Base-by-base conservation (phyloP, 2,797 vertebrate species). In the Podarcis siculus region DNA sequence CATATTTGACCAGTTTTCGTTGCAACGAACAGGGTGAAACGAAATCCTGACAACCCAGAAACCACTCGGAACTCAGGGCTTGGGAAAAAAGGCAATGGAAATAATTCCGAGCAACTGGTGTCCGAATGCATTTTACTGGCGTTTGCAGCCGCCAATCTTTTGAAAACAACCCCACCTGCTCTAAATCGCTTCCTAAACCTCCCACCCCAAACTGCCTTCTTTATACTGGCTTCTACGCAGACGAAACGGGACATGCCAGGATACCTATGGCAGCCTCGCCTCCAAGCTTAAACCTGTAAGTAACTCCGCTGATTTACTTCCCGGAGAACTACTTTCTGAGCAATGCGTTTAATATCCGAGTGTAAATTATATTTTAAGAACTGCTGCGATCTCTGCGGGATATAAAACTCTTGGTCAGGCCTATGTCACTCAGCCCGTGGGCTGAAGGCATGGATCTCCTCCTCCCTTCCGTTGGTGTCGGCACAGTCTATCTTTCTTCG, bases 1-100 rank as follows among this genome's bases (percentile, higher is more conserved):
- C 27, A 21, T 71, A 39, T 81, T 76, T 58, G 61, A n/a, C n/a
- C 35, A 30, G 64, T 37, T 93, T 92, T 92, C 86, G 12, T 55
- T 86, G 86, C 67, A 83, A 93, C 1, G 93, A 87, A 92, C 91
- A 91, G 61, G 10, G 42, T 82, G 45, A 82, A 81, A 86, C 76
- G 32, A 82, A 58, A 82, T 39, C 79, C 32, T 25, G 78, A n/a
- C 39, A 71, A 73, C 82, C 27, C n/a, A 84, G 30, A 69, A 78
- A 37, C n/a, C 27, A 37, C 25, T 21, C 42, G 78, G 25, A 49
- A 85, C 4, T 45, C 23, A 35, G 27, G 9, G 13, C 30, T 64
- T 32, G 42, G 27, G 10, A 8, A 27, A 39, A 8, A 67, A 30
- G 45, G 25, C 75, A 71, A 15, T 37, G 42, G 49, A 3, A 12